These are phyloP conservation scores for Dicerorhinus sumatrensis DNA, from an alignment of 2,113 vertebrate species.

Conservation along the genomic window DNA sequence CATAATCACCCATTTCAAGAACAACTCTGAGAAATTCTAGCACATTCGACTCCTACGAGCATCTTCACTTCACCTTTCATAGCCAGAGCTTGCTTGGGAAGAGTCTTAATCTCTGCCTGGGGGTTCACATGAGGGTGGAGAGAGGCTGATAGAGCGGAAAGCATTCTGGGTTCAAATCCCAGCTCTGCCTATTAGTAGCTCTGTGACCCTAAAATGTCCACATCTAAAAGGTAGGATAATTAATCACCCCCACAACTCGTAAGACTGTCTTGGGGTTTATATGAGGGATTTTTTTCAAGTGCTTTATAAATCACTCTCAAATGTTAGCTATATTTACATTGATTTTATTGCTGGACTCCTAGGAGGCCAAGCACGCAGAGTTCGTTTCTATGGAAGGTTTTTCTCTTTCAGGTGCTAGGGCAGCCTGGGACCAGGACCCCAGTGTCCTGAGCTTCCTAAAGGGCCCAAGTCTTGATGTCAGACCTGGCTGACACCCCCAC, in stretches of 20 bases:
- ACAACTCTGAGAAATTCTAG: background rate
- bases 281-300: conserved; percentile 55
- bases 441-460: background rate
- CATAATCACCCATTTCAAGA: background rate
- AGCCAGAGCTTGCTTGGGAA: background rate
- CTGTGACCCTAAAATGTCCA: background rate
- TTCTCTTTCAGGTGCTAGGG: background rate
- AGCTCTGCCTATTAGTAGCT: background rate
- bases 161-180: background rate
- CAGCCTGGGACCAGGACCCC: background rate
- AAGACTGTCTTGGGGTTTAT: conserved; percentile 50
- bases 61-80: background rate
- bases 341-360: conserved; percentile 51
- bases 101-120: background rate
- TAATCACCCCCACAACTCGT: background rate
- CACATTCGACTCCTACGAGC: background rate
- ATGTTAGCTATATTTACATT: conserved; percentile 55
- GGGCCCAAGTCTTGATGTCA: background rate
- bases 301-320: conserved; percentile 65
- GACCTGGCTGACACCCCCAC: background rate
- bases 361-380: background rate
- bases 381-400: background rate
- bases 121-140: background rate
- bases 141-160: background rate
- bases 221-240: background rate